Evolutionary conservation across 2,888 invertebrate genomes (phyloP).

Genomic region (Amblyteles armatorius): DNA sequence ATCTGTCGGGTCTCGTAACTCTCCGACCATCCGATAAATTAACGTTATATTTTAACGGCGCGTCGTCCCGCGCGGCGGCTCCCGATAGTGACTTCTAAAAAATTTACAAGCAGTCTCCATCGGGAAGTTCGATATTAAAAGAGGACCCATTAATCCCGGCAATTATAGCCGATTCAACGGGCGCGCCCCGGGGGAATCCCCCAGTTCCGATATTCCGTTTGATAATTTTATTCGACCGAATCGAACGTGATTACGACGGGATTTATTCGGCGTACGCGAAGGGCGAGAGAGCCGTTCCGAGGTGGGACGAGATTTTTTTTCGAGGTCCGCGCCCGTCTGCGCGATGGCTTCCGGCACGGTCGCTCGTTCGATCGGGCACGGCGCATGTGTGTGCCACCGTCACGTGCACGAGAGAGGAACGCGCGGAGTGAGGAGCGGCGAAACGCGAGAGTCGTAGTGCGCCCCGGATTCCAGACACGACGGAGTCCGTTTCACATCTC

Average conservation of each 20-base stretch:
- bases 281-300: neutral
- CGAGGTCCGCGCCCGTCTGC: slow-evolving; percentile 45
- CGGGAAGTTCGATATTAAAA: neutral
- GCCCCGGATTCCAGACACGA: slow-evolving; percentile 4
- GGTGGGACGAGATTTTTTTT: slow-evolving; percentile 4
- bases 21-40: slow-evolving; percentile 44
- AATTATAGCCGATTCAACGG: neutral
- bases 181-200: neutral
- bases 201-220: slow-evolving; percentile 18
- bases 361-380: slow-evolving; percentile 51
- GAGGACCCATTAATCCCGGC: neutral
- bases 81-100: neutral
- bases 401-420: slow-evolving; percentile 18
- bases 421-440: neutral
- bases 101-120: neutral
- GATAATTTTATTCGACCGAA: slow-evolving; percentile 8
- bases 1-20: slow-evolving; percentile 44
- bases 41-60: slow-evolving; percentile 44
- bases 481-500: neutral
- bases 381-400: slow-evolving; percentile 52
- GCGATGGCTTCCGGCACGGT: slow-evolving; percentile 35
- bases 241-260: slow-evolving; percentile 16
- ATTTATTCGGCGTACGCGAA: neutral
- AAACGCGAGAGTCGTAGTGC: slow-evolving; percentile 1
- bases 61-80: neutral